Conservation (phyloP, 2,797 vertebrate species). For the Protonibea diacanthus region DNA sequence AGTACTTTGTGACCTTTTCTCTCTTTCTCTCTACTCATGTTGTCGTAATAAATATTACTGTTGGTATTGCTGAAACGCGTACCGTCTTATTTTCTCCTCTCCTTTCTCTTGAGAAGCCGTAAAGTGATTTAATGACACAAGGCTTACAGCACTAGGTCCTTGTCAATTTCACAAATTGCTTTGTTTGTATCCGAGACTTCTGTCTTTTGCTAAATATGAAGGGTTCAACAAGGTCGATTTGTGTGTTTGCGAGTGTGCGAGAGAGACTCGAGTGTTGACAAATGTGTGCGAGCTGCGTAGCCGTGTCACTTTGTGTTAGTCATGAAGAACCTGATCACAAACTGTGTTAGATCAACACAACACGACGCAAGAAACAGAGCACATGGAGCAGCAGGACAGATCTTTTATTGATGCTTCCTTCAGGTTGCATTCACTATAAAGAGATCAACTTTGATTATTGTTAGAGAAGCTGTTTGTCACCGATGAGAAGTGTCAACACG, state of each 20-base stretch:
- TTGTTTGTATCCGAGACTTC: constrained; percentile 55
- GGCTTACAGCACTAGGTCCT: constrained; percentile 74
- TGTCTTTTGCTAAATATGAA: constrained; percentile 59
- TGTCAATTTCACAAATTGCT: constrained; percentile 92
- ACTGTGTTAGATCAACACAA: constrained; percentile 2
- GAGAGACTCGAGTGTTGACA: constrained; percentile 40
- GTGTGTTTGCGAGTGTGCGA: constrained; percentile 46
- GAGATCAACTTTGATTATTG: constrained; percentile 34
- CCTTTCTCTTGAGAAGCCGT: constrained; percentile 57
- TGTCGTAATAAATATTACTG: constrained; percentile 99
- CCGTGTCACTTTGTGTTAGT: constrained; percentile 40
- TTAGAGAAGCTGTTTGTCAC: constrained; percentile 35
- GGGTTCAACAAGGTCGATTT: constrained; percentile 41
- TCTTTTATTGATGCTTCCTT: constrained; percentile 47
- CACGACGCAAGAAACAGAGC: constrained; percentile 22
- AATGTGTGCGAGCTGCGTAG: constrained; percentile 24
- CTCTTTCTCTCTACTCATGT: constrained; percentile 91
- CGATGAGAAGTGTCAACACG: not conserved
- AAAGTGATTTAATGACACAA: constrained; percentile 54
- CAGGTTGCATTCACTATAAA: constrained; percentile 32
- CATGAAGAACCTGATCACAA: constrained; percentile 44
- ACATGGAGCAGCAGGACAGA: constrained; percentile 22
- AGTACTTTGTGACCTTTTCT: constrained; percentile 93
- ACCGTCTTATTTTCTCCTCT: constrained; percentile 92
- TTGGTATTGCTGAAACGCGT: constrained; percentile 97